Evolutionary conservation across 2,888 invertebrate species (phyloP).

Genomic region (Gnatocerus cornutus): DNA sequence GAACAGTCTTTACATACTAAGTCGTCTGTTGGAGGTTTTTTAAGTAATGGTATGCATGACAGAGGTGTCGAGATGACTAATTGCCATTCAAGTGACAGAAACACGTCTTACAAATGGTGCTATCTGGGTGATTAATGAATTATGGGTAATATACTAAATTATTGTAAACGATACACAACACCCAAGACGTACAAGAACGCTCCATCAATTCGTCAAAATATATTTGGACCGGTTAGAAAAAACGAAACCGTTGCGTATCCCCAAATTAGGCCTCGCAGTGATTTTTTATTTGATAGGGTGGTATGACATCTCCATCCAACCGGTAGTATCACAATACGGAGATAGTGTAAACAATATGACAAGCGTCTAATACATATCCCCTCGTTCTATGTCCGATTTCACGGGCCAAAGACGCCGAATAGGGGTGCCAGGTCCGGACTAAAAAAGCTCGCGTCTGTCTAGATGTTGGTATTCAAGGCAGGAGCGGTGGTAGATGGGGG

Average conservation of each 20-base stretch:
- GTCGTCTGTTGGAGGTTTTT: constrained; percentile 22
- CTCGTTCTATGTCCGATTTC: constrained; percentile 62
- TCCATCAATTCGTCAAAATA: constrained; percentile 15
- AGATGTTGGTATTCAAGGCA: constrained; percentile 8
- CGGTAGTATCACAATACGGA: constrained; percentile 65
- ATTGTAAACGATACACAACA: constrained; percentile 50
- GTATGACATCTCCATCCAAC: constrained; percentile 65
- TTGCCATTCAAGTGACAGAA: constrained; percentile 56
- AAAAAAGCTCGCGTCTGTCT: constrained; percentile 4
- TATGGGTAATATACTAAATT: constrained; percentile 51
- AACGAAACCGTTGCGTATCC: too few relatives aligned
- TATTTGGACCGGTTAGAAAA: constrained; percentile 1
- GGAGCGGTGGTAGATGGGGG: constrained; percentile 59
- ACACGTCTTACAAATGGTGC: constrained; percentile 61
- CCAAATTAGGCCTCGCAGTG: constrained; percentile 55
- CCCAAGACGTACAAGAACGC: constrained; percentile 26
- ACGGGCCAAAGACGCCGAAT: constrained; percentile 63
- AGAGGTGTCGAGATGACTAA: constrained; percentile 58
- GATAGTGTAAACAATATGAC: constrained; percentile 72
- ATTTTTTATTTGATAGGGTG: constrained; percentile 56
- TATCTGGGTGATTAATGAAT: constrained; percentile 62
- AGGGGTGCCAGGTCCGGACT: constrained; percentile 51
- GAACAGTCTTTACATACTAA: constrained; percentile 10
- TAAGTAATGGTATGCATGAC: constrained; percentile 50
- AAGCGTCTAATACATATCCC: constrained; percentile 70